Percentiles rank a stretch among this genome's conserved stretches.
Conservation (phyloP, 35 echinoderm and acorn worm species). For the Chiridota heheva region DNA sequence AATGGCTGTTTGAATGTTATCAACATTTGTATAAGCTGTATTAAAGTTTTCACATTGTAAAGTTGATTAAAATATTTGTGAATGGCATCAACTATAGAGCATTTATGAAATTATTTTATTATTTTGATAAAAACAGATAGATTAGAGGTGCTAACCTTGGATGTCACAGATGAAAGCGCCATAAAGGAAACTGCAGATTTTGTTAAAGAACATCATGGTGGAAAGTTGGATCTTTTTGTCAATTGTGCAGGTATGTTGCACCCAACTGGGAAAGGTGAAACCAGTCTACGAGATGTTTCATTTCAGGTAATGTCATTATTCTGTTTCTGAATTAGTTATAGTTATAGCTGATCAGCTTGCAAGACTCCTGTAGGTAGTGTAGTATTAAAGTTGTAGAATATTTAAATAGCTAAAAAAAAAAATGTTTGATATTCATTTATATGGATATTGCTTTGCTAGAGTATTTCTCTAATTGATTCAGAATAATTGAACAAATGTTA, state of each 20-base stretch:
- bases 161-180: slow-evolving; percentile 53
- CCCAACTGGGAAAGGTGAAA: slow-evolving; percentile 79
- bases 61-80: not conserved
- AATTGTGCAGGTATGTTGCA: slow-evolving; percentile 89
- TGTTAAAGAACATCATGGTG: slow-evolving; percentile 37
- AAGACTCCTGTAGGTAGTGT: no score
- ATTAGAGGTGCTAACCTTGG: slow-evolving; percentile 57
- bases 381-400: no score
- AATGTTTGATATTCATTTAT: no score
- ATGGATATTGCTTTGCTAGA: no score
- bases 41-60: not conserved
- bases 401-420: no score
- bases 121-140: slow-evolving; percentile 4
- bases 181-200: slow-evolving; percentile 45
- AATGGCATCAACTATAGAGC: not conserved
- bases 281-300: slow-evolving; percentile 84
- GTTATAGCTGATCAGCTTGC: no score
- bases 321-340: no score
- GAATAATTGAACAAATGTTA: no score
- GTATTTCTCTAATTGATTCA: no score
- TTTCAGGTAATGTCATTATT: slow-evolving; percentile 74
- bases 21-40: not conserved
- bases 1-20: not conserved
- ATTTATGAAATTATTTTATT: not conserved
- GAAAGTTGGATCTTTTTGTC: slow-evolving; percentile 68